These are phyloP conservation scores for Helicorthomorpha holstii DNA, from an alignment of 1,140 invertebrate species.

Conservation along the genomic window DNA sequence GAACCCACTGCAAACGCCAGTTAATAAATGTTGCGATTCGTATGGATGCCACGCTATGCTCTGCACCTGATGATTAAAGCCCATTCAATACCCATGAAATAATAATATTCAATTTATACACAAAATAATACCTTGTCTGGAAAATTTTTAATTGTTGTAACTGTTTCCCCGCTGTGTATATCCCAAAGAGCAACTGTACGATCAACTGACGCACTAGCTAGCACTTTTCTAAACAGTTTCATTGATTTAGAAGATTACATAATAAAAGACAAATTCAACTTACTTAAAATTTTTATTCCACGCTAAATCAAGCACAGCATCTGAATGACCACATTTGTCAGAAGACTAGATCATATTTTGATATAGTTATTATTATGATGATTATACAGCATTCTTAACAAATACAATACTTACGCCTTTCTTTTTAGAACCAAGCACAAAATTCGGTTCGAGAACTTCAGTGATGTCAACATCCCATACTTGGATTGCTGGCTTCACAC, in stretches of 20 bases:
- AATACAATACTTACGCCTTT: constrained; percentile 1
- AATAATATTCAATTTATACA: too few relatives aligned
- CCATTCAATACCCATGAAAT: too few relatives aligned
- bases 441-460: constrained; percentile 69
- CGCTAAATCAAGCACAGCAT: constrained; percentile 76
- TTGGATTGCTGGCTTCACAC: constrained; percentile 76
- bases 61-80: constrained; percentile 38
- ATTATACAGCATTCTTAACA: constrained; percentile 1
- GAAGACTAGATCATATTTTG: constrained; percentile 40
- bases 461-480: constrained; percentile 91
- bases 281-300: constrained; percentile 51
- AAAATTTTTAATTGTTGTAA: constrained; percentile 53
- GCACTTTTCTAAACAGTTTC: constrained; percentile 47
- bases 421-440: constrained; percentile 37
- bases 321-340: too few relatives aligned
- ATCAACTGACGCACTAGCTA: constrained; percentile 86
- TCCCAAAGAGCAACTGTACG: constrained; percentile 83
- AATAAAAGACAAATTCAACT: background rate
- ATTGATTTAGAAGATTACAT: constrained; percentile 1
- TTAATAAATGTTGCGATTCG: constrained; percentile 59
- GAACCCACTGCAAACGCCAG: constrained; percentile 50
- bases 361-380: constrained; percentile 5
- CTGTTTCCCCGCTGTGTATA: constrained; percentile 53
- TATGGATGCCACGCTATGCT: constrained; percentile 69
- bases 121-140: constrained; percentile 42